Conservation (phyloP, 1,140 invertebrate genomes). For the Campoletis sonorensis region DNA sequence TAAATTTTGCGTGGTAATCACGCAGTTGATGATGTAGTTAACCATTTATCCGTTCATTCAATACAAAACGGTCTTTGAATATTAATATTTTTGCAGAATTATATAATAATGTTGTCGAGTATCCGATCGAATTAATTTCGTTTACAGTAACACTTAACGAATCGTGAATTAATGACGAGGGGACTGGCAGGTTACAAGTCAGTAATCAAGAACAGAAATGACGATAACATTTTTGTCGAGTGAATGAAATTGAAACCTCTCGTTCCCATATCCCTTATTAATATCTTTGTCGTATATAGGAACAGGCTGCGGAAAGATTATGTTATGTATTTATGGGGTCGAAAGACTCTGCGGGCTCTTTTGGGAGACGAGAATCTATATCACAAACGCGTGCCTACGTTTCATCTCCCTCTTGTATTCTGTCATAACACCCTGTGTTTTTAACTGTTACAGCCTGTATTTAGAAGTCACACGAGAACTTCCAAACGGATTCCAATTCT, state of each 20-base stretch:
- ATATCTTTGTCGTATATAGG: slow-evolving; percentile 14
- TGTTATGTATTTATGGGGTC: neutral
- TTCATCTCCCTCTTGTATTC: slow-evolving; percentile 17
- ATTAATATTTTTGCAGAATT: no score
- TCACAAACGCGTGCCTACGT: slow-evolving; percentile 7
- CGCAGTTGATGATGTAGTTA: no score
- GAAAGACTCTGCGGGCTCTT: slow-evolving; percentile 5
- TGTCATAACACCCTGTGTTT: slow-evolving; percentile 38
- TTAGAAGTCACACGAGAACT: neutral
- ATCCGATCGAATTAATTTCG: no score
- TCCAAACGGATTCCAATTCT: slow-evolving; percentile 11
- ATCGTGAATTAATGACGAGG: neutral
- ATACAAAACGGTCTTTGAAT: no score
- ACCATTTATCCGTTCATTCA: no score
- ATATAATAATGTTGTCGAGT: no score
- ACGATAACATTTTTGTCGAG: slow-evolving; percentile 43
- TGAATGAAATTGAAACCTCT: neutral
- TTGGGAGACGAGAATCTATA: neutral
- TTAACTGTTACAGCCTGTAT: neutral
- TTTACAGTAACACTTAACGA: neutral
- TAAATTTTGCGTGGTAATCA: no score
- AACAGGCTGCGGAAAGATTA: neutral
- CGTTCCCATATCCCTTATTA: neutral
- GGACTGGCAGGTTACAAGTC: slow-evolving; percentile 53
- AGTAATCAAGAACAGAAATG: slow-evolving; percentile 46